Evolutionary conservation across 1,140 invertebrate species (phyloP).

Genomic region (Physella acuta): DNA sequence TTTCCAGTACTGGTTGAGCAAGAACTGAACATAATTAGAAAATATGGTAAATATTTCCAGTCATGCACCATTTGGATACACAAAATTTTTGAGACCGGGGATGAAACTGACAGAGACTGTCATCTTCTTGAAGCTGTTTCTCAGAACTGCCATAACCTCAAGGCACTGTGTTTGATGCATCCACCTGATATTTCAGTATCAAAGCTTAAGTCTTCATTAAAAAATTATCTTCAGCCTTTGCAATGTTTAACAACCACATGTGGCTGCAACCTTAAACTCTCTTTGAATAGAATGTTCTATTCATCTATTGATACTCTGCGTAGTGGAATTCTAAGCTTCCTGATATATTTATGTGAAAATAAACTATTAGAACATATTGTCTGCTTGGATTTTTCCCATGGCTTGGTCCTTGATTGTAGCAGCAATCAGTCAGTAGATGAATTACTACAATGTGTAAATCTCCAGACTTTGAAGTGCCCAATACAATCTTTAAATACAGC

Average conservation of each 20-base stretch:
- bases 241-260: neutral
- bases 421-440: neutral
- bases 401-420: neutral
- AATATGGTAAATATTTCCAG: constrained; percentile 11
- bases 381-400: constrained; percentile 16
- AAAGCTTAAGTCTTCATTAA: neutral
- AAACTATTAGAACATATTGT: neutral
- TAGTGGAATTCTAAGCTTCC: constrained; percentile 4
- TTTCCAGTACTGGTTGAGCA: neutral
- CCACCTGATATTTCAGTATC: constrained; percentile 12
- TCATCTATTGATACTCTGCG: neutral
- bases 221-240: neutral
- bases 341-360: neutral
- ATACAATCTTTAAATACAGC: constrained; percentile 5
- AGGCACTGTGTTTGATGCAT: constrained; percentile 5
- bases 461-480: constrained; percentile 7
- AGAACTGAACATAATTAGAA: constrained; percentile 5
- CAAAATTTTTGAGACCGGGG: neutral
- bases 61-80: constrained; percentile 17
- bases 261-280: neutral
- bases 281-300: constrained; percentile 15
- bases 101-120: constrained; percentile 2
- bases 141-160: constrained; percentile 5
- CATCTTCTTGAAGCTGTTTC: neutral
- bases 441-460: neutral